These are phyloP conservation scores for Myotis pilosus DNA, from an alignment of 2,797 vertebrate species.

Conservation along the genomic window DNA sequence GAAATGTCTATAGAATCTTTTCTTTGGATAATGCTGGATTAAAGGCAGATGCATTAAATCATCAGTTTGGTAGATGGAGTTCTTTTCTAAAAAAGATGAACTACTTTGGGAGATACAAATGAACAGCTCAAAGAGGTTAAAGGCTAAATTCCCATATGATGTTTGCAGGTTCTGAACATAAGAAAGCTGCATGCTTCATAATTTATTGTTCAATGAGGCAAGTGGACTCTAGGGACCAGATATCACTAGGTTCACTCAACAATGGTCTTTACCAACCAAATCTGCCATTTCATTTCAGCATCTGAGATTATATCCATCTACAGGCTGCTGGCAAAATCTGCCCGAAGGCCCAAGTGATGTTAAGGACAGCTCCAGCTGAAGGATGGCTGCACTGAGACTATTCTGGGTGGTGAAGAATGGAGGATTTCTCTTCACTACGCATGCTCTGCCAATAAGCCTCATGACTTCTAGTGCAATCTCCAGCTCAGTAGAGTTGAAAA, in stretches of 20 bases:
- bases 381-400: neutral
- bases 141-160: slow-evolving; percentile 20
- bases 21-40: slow-evolving; percentile 18
- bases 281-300: slow-evolving; percentile 44
- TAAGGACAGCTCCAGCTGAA: neutral
- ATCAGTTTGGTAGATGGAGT: neutral
- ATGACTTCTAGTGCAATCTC: neutral
- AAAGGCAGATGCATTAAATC: slow-evolving; percentile 23
- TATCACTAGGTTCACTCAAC: slow-evolving; percentile 22
- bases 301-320: slow-evolving; percentile 24
- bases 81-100: slow-evolving; percentile 39
- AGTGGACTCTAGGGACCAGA: neutral
- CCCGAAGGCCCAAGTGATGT: neutral
- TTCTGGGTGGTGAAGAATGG: neutral
- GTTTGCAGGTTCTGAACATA: slow-evolving; percentile 13
- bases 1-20: slow-evolving; percentile 21
- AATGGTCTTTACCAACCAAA: slow-evolving; percentile 30
- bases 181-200: slow-evolving; percentile 8
- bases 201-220: slow-evolving; percentile 47
- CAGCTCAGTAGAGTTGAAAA: slow-evolving; percentile 30
- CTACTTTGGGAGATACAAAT: neutral
- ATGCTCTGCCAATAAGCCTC: neutral
- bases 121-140: slow-evolving; percentile 37
- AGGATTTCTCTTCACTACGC: neutral
- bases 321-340: neutral